A percentile compares a stretch with the other conserved stretches of the same genome.
Conservation (phyloP, 1,140 invertebrate genomes). For the Papilio glaucus region DNA sequence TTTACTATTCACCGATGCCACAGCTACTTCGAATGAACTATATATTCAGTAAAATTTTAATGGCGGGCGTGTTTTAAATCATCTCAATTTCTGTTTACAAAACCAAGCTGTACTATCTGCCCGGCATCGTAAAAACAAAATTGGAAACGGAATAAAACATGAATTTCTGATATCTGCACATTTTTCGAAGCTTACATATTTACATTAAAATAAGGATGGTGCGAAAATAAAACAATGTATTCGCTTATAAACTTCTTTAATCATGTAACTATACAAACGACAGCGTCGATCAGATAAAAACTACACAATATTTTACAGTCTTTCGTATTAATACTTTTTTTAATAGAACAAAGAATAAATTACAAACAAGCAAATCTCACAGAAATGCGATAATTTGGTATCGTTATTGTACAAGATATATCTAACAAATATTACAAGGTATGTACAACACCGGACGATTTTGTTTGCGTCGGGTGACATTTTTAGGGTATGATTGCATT, state of each 20-base stretch:
- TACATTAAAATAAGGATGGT: slow-evolving; percentile 39
- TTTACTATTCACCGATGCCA: background rate
- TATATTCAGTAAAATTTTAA: slow-evolving; percentile 50
- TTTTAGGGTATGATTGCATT: slow-evolving; percentile 62
- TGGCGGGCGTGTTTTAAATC: slow-evolving; percentile 48
- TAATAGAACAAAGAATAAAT: slow-evolving; percentile 70
- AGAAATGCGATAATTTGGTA: slow-evolving; percentile 82
- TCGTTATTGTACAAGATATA: slow-evolving; percentile 80
- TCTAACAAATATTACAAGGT: slow-evolving; percentile 64
- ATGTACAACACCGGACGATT: slow-evolving; percentile 74
- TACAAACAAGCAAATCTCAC: slow-evolving; percentile 75
- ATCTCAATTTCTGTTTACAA: slow-evolving; percentile 68
- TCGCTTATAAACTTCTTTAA: slow-evolving; percentile 79
- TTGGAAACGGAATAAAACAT: slow-evolving; percentile 68
- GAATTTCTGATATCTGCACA: slow-evolving; percentile 46
- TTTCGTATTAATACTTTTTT: slow-evolving; percentile 79
- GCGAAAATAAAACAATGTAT: slow-evolving; percentile 54
- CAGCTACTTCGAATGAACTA: slow-evolving; percentile 39
- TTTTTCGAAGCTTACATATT: slow-evolving; percentile 23
- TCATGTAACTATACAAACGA: slow-evolving; percentile 80
- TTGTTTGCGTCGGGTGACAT: slow-evolving; percentile 63
- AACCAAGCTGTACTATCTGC: slow-evolving; percentile 63
- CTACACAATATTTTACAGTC: slow-evolving; percentile 83
- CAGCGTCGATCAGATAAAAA: slow-evolving; percentile 73
- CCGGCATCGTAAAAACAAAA: slow-evolving; percentile 66